Percentiles rank a stretch among this genome's conserved stretches.
Conservation (phyloP, 2,113 vertebrate genomes). For the Bungarus multicinctus region DNA sequence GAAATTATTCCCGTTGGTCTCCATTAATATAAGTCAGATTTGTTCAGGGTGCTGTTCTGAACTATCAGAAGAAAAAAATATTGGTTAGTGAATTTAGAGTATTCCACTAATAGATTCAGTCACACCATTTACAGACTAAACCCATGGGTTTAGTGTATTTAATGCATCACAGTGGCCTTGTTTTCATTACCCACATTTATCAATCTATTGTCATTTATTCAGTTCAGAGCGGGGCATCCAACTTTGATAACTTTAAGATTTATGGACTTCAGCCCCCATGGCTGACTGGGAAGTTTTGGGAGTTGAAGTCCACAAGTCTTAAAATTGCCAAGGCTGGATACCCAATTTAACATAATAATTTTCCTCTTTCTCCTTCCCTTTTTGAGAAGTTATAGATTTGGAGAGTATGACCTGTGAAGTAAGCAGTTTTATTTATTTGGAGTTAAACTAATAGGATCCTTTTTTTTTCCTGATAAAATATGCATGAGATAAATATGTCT, state of each 20-base stretch:
- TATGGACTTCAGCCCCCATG: not conserved
- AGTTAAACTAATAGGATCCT: not conserved
- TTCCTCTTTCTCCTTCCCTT: not conserved
- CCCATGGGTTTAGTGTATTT: not conserved
- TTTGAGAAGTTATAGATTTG: not conserved
- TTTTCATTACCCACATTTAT: not conserved
- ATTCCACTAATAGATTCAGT: not conserved
- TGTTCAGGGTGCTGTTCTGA: constrained; percentile 27
- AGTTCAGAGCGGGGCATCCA: not conserved
- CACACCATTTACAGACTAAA: not conserved
- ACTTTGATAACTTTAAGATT: not conserved
- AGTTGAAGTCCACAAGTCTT: not conserved
- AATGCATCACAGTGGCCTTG: not conserved
- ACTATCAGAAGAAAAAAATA: not conserved
- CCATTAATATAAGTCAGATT: constrained; percentile 46
- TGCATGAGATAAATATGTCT: not conserved
- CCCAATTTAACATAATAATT: not conserved
- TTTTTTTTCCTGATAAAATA: constrained; percentile 6
- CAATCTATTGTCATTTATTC: not conserved
- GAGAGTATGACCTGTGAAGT: fast-evolving
- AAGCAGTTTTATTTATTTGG: not conserved
- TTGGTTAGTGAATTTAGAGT: not conserved
- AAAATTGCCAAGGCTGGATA: not conserved
- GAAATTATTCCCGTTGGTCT: constrained; percentile 51
- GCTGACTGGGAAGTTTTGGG: not conserved